Evolutionary conservation across 2,888 invertebrate species (phyloP), one percentile per base, ranked within the genome.

Genomic region (Chrysodeixis includens): DNA sequence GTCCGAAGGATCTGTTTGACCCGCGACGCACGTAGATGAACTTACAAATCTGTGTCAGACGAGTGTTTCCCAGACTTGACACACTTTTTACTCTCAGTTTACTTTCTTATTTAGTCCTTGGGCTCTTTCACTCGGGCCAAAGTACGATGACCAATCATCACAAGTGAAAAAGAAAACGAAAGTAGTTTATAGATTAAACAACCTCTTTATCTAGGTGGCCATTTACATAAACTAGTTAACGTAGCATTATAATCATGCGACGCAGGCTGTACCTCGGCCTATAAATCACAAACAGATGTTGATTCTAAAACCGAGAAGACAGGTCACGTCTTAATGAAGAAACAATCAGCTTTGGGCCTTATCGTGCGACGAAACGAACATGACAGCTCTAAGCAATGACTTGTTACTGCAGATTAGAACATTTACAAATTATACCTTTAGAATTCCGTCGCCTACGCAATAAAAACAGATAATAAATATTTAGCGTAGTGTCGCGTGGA

Each of bases 41-140:
- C 86, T 85, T 88, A 75, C 30, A 71, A 83, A 88, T 87, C 87
- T 88, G 81, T 90, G 91, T 85, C 88, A 84, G 44, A 32, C 74
- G 77, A 76, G 81, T 85, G 78, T 88, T 89, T 90, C 86, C 84
- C 89, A 89, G 87, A 86, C 85, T 74, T 77, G 81, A 67, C 74
- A 78, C 73, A 83, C 87, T 88, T 87, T 86, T 83, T 79, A 80
- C 74, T 69, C 76, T 60, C 55, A 83, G 85, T 89, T 89, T 90
- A 83, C 90, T 88, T 87, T 90, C 87, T 80, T 84, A 86, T 90
- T 88, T 86, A 86, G 88, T 89, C 88, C 87, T 91, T 89, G 87
- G 81, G 77, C 83, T 88, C 86, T 87, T 90, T 86, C 84, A 80
- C 85, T 84, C 85, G 81, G 84, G 75, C 74, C 82, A 78, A 40